Evolutionary conservation across 2,888 invertebrate genomes (phyloP).

Genomic region (Cancer borealis): DNA sequence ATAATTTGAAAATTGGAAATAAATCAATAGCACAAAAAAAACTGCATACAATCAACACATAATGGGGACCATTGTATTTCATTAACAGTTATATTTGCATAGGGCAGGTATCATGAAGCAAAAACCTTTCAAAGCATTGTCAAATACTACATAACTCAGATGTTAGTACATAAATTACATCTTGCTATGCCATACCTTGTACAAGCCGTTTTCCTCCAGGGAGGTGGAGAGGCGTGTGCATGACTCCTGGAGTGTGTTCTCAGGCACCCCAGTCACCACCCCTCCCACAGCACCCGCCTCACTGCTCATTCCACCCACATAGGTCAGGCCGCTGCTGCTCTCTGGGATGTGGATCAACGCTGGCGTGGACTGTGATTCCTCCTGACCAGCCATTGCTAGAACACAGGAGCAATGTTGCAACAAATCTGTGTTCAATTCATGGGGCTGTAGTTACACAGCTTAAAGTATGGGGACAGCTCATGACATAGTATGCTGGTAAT

Average conservation of each 20-base stretch:
- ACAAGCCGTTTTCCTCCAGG: slow-evolving; percentile 89
- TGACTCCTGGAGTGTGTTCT: slow-evolving; percentile 78
- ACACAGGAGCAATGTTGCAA: not conserved
- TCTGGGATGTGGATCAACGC: slow-evolving; percentile 77
- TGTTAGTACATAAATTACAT: not conserved
- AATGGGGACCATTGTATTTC: slow-evolving; percentile 33
- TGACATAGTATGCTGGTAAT: too few species aligned
- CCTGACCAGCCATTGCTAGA: slow-evolving; percentile 89
- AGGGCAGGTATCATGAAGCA: slow-evolving; percentile 15
- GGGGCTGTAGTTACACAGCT: not conserved
- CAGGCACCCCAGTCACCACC: slow-evolving; percentile 78
- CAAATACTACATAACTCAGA: slow-evolving; percentile 8
- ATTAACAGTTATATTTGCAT: not conserved
- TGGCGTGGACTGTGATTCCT: slow-evolving; percentile 89
- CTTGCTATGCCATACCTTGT: slow-evolving; percentile 82
- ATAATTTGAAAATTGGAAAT: not conserved
- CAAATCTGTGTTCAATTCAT: not conserved
- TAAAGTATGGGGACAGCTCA: too few species aligned
- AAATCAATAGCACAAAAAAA: not conserved
- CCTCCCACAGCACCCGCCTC: slow-evolving; percentile 77
- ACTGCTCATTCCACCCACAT: slow-evolving; percentile 68
- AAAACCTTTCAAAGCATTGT: not conserved
- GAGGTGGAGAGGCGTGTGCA: slow-evolving; percentile 89
- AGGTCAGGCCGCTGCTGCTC: slow-evolving; percentile 61
- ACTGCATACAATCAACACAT: not conserved